Conservation (phyloP, 2,113 vertebrate species). For the Meriones unguiculatus region DNA sequence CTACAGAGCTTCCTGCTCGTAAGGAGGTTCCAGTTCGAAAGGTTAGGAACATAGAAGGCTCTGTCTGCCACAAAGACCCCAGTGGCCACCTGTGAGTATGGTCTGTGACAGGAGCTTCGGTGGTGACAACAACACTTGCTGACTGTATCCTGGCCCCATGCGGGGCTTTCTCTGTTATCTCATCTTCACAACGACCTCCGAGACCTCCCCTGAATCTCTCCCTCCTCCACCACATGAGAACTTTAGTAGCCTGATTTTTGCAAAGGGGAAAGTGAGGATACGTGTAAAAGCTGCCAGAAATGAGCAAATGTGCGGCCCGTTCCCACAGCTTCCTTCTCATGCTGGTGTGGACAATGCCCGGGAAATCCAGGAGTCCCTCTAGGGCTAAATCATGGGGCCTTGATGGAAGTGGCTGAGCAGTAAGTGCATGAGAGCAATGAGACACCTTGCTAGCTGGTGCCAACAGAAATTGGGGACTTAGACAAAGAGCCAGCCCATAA, state of each 20-base stretch:
- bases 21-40: neutral
- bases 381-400: neutral
- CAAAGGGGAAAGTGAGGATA: neutral
- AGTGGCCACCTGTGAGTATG: neutral
- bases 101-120: fast-evolving
- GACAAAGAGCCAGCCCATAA: neutral
- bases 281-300: neutral
- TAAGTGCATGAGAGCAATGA: neutral
- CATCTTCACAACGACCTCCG: neutral
- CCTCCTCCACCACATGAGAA: neutral
- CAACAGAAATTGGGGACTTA: neutral
- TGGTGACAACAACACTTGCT: fast-evolving
- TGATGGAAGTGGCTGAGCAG: neutral
- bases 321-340: neutral
- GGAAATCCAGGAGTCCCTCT: neutral
- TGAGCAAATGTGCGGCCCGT: neutral
- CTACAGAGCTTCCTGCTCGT: neutral
- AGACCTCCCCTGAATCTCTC: neutral
- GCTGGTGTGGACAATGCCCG: neutral
- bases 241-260: neutral
- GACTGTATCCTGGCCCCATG: neutral
- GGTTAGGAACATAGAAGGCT: neutral
- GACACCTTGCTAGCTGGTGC: neutral
- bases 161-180: fast-evolving
- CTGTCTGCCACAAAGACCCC: neutral